Base-by-base conservation (phyloP, 2,888 invertebrate species). In the Limnephilus auricula region DNA sequence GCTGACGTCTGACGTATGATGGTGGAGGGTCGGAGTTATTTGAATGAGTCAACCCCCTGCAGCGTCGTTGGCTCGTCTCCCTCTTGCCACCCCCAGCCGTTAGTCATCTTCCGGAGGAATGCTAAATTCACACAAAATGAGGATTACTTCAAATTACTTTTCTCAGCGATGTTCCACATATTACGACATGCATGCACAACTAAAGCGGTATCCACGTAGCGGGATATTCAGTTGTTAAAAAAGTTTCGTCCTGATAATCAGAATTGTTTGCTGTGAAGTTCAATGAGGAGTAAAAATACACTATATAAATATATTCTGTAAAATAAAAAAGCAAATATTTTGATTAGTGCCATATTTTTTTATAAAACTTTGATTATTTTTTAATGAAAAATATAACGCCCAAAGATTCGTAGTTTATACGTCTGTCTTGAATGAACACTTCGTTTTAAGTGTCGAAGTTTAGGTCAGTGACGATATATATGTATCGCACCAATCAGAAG, bases 31-130 rank as follows among this genome's bases (percentile, higher is more conserved):
- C 31, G 85, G 90, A 40, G 85, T 10, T 90, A 40, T 82, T 30
- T 50, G 65, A 65, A 5, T 65, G 65, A 65, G 9, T 65, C 25
- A 2, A 65, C n/a, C n/a, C 65, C 65, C 65, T 65, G 65, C 65
- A 65, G 84, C 34, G 89, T 87, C 40, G 89, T 83, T 40, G 84
- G 40, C 82, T 89, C 92, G 94, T 94, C 94, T 89, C 94, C 94
- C 89, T 93, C 94, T 92, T 93, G 92, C 93, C 94, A 94, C 92
- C 95, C 94, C 95, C 96, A 95, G 95, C 96, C 96, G 94, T 97
- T 97, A 95, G 98, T 97, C 97, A 99, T 97, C 96, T 97, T 97
- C 96, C 97, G 97, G 95, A 98, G 97, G 97, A 99, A 99, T 96
- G 97, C 98, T 98, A 96, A 92, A 96, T 92, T 91, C 89, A 89